Base-by-base conservation (phyloP, 2,797 vertebrate genomes). In the Columba guinea region DNA sequence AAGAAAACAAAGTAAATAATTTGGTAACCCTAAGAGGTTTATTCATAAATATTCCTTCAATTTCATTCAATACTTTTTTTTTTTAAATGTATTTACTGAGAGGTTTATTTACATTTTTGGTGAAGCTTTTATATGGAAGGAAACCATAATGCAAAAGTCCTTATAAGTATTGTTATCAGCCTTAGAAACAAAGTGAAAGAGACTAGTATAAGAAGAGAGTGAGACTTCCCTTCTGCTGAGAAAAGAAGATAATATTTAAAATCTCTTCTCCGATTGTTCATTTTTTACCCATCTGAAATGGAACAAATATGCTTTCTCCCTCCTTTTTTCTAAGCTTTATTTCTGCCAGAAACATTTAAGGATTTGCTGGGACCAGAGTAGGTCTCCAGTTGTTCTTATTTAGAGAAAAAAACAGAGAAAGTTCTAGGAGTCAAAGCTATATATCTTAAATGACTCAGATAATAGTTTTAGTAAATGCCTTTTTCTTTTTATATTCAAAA, bases 401-500 rank as follows among this genome's bases (percentile, higher is more conserved):
- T 92, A 90, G 93, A 90, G 28, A 90, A 37, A 96, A 96, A 97
- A 95, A 26, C 56, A 88, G 59, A 93, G 75, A 85, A 96, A 95
- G 41, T 81, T 70, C 51, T 80, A 41, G 32, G 69, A 85, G 55
- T 91, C 56, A 89, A 71, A 53, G 46, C 39, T 70, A 90, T 93
- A 76, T 87, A 92, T 94, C 76, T 94, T 95, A 96, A 97, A 94
- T 90, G 35, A 95, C 75, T 96, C 60, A 81, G 74, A 93, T 91
- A 96, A 97, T 76, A 3, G 39, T 87, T 97, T 96, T 81, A 95
- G 89, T 96, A 95, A 97, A 93, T 93, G 55, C 9, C 7, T 94
- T 96, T 96, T 96, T 90, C 84, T 96, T 95, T 94, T 96, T 90
- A 81, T 76, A 97, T 91, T 96, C 85, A 94, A 94, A 71, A 1